A percentile compares a stretch with the other conserved stretches of the same genome.
Conservation (phyloP, 2,888 invertebrate genomes). For the Cryptus armator region DNA sequence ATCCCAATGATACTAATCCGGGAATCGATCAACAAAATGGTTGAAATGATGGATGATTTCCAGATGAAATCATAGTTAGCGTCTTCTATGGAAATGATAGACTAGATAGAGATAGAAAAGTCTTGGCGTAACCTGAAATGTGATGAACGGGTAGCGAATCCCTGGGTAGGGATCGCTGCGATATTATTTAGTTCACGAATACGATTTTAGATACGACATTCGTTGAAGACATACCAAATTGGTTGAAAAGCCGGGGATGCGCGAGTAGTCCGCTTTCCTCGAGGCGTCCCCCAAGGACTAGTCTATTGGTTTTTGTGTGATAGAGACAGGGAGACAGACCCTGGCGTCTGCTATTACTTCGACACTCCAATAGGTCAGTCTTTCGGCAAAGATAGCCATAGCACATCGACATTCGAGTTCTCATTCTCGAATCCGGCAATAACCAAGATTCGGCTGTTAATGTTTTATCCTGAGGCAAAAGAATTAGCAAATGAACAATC, state of each 20-base stretch:
- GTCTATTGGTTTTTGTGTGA: slow-evolving; percentile 34
- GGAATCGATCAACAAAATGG: too few relatives aligned
- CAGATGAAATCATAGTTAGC: too few relatives aligned
- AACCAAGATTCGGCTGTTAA: too few relatives aligned
- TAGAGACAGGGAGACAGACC: slow-evolving; percentile 35
- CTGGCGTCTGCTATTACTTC: slow-evolving; percentile 28
- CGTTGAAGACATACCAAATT: slow-evolving; percentile 38
- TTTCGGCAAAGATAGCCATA: slow-evolving; percentile 23
- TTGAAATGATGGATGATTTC: too few relatives aligned
- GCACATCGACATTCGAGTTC: neutral
- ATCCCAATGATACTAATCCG: too few relatives aligned
- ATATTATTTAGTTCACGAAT: neutral
- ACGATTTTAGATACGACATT: neutral
- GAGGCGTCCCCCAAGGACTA: slow-evolving; percentile 47
- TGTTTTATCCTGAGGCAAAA: too few relatives aligned
- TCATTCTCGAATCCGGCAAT: too few relatives aligned
- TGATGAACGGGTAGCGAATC: neutral
- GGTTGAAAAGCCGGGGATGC: slow-evolving; percentile 42
- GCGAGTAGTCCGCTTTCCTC: slow-evolving; percentile 40
- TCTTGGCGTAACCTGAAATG: neutral
- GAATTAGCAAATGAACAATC: too few relatives aligned
- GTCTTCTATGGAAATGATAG: too few relatives aligned
- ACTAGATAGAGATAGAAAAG: too few relatives aligned
- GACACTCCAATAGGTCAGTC: slow-evolving; percentile 40
- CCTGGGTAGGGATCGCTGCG: too few relatives aligned